These are phyloP conservation scores for Cyphomyrus discorhynchus DNA, from an alignment of 2,113 vertebrate genomes.

Conservation along the genomic window DNA sequence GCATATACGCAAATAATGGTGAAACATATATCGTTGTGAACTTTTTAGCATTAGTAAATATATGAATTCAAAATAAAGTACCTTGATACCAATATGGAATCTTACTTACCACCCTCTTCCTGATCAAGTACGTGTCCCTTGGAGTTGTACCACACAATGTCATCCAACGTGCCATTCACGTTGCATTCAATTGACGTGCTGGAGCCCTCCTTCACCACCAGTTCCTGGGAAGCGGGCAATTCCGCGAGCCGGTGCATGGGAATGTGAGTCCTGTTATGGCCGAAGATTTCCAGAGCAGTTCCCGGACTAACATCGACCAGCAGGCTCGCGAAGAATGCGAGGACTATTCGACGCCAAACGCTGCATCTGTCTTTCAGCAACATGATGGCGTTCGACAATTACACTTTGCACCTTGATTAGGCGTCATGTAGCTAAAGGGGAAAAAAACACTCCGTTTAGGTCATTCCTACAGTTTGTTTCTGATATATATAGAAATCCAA, in stretches of 20 bases:
- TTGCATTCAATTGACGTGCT: slow-evolving; percentile 75
- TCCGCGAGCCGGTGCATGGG: slow-evolving; percentile 33
- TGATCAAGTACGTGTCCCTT: slow-evolving; percentile 63
- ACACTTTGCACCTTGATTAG: neutral
- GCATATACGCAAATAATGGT: neutral
- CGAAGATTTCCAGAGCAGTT: neutral
- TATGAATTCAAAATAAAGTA: neutral
- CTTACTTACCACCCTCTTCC: slow-evolving; percentile 55
- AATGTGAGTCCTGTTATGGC: neutral
- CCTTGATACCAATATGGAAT: neutral
- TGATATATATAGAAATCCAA: no score
- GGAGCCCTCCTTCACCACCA: slow-evolving; percentile 78
- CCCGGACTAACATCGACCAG: slow-evolving; percentile 12
- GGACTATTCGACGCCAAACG: neutral
- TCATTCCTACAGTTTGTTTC: neutral
- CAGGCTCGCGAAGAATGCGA: neutral
- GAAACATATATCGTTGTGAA: neutral
- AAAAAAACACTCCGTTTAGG: neutral
- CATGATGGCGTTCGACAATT: neutral
- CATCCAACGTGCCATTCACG: slow-evolving; percentile 53
- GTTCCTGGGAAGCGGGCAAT: slow-evolving; percentile 45
- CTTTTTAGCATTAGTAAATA: neutral
- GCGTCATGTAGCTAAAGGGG: neutral
- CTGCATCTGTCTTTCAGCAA: neutral
- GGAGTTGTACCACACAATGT: slow-evolving; percentile 79